Base-by-base conservation (phyloP, 1,140 invertebrate genomes). In the Bilobella aurantiaca region DNA sequence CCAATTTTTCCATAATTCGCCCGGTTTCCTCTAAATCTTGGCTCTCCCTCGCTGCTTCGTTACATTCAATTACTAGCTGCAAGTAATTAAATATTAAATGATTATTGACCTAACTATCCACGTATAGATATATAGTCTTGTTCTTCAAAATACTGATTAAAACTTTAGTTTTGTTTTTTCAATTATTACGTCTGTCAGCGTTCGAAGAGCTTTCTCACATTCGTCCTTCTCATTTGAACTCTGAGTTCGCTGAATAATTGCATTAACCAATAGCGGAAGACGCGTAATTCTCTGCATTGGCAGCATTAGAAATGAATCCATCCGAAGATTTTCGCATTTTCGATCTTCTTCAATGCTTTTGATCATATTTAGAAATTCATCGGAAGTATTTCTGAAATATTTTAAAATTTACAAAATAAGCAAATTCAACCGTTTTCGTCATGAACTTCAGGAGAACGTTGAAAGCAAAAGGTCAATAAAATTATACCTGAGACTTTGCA, bases 251-350 rank as follows among this genome's bases (percentile, higher is more conserved):
- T 72, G 67, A 47, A 72, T 63, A 14, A 72, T 62, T 27, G 70
- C 70, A 66, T 69, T 69, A 37, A 72, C 68, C 49, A 72, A 57
- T 18, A 72, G 62, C 29, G 70, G 70, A 31, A 72, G 64, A 42
- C 70, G 58, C 46, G 70, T 72, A 47, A 72, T 69, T 57, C 70
- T 49, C 47, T 72, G 70, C 70, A 72, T 72, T 57, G 70, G 70
- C 12, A 72, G 63, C 68, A 72, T 69, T 1, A 72, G 66, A 47
- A 69, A 72, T 16, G 70, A 72, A 62, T 72, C 70, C 63, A 72
- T 66, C 37, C 60, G 34, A 16, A 72, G 62, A 46, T 63, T 62
- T 49, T 70, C 66, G 49, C 69, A 70, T 56, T 32, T 31, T 32
- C 58, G 25, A 65, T 67, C 42, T 46, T 70, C 69, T 53, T 73